Evolutionary conservation across 2,888 invertebrate genomes (phyloP), one percentile per base, ranked within the genome.

Genomic region (Helicoverpa assulta): DNA sequence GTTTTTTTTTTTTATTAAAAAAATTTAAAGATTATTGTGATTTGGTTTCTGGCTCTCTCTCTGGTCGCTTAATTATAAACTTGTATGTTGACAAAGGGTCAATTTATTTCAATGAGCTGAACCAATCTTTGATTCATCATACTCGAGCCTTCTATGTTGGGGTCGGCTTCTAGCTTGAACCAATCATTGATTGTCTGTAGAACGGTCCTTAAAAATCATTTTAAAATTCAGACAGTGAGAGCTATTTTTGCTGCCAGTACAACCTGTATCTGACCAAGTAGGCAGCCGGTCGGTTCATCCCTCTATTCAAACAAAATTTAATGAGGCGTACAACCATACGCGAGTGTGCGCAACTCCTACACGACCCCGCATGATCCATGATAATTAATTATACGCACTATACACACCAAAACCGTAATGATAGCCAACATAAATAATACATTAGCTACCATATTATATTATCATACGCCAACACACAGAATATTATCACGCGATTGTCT

Each of bases 231-330:
- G 40, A 40, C 40, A 14, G 10, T 40, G 1, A 26, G 33, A 58
- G 26, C 18, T 61, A 51, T 69, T 76, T 85, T 75, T 90, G 87
- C 81, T 56, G 69, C 82, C 88, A 52, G 78, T 92, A 89, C 88
- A 60, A 75, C 76, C 72, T 82, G 83, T 85, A 85, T 89, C 88
- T 91, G 92, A 89, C 91, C 91, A 88, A 88, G 88, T 85, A 84
- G 76, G 78, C 73, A 80, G 82, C 81, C 81, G 82, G 85, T 82
- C 80, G 85, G 89, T 89, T 92, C 92, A 92, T 92, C 94, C 92
- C 93, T 93, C 94, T 93, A 93, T 94, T 94, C 94, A 94, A 94
- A 94, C 93, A 94, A 92, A 93, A 94, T 93, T 94, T 94, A 94
- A 95, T 94, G 94, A 95, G 94, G 92, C 94, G 89, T 90, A 84